Evolutionary conservation across 2,888 invertebrate genomes (phyloP), one percentile per base, ranked within the genome.

Genomic region (Beris chalybata): DNA sequence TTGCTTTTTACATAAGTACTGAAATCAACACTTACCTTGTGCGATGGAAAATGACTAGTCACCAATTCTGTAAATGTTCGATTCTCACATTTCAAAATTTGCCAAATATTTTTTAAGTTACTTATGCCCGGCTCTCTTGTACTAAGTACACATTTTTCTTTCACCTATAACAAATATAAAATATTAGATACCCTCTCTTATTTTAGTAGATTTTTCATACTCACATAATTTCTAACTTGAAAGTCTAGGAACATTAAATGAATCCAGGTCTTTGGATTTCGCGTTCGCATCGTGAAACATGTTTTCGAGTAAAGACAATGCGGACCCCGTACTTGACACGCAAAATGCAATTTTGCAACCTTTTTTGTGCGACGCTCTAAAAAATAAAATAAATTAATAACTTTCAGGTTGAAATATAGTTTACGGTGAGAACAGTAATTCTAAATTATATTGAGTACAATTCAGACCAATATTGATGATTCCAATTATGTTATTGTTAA

Each of bases 171-270:
- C 4, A 6, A 67, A 38, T 43, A 31, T 22, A 47, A 12, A 50
- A 43, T 38, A 47, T 30, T 7, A 50, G 13, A 65, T 64, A 22
- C n/a, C 5, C 7, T 45, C 5, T 29, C 7, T 13, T 11, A 48
- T 32, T 29, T 31, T 12, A 55, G 7, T n/a, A 12, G 5, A 30
- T 4, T 12, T 12, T n/a, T 53, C 12, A 30, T 12, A 30, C 78
- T 77, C 70, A 80, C 81, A 71, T 78, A 78, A 71, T 78, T 77
- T 7, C 78, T 74, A 75, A 86, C 86, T 84, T 95, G 95, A 70
- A 95, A 86, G 70, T 95, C 93, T 61, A 97, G 86, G 81, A 97
- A 96, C 95, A 97, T 96, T 58, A 97, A 85, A 82, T 97, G 96
- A 71, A 97, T 92, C 97, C 96, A 96, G 52, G 92, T 89, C 72